Evolutionary conservation across 2,113 vertebrate genomes (phyloP), one percentile per base, ranked within the genome.

Genomic region (Machaerirhynchus nigripectus): DNA sequence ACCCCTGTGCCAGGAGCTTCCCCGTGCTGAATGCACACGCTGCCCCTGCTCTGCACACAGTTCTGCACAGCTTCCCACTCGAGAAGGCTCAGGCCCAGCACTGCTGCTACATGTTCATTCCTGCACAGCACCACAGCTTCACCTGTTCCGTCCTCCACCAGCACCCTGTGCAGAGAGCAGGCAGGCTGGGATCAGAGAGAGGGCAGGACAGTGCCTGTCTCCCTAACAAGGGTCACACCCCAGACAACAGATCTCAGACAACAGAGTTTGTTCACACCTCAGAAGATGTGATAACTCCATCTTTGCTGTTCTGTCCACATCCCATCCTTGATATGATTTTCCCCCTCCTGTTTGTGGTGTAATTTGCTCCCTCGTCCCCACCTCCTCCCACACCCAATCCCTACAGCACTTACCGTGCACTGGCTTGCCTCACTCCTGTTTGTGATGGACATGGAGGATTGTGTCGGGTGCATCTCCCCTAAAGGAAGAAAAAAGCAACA

Each of bases 61-160:
- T 93, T 96, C 97, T 98, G 98, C 77, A 99, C 95, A 81, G 98
- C 97, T 97, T 98, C 98, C 99, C 99, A 99, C 83, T 98, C 97
- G 0, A n/a, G 78, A 17, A 68, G 78, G 39, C 88, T 97, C 90
- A 99, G 87, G 79, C 97, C 95, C 95, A 99, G 96, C 84, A 98
- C 50, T 74, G 94, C 78, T 24, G 91, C 93, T 46, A 99, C 97
- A 0, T 96, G 95, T 21, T 92, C 96, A 50, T 98, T 98, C 19
- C 96, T 97, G 87, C 98, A 98, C 68, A 97, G 96, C 46, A 99
- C 97, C 52, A 97, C 95, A 49, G 98, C 98, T 69, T 99, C 98
- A n/a, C 97, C 98, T 4, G 98, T 98, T 18, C 98, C 98, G 0
- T 99, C 99, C 27, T 99, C 98, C 21, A 99, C 94, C 71, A 98